Evolutionary conservation across 2,797 vertebrate species (phyloP), one percentile per base, ranked within the genome.

Genomic region (Sarcophilus harrisii): DNA sequence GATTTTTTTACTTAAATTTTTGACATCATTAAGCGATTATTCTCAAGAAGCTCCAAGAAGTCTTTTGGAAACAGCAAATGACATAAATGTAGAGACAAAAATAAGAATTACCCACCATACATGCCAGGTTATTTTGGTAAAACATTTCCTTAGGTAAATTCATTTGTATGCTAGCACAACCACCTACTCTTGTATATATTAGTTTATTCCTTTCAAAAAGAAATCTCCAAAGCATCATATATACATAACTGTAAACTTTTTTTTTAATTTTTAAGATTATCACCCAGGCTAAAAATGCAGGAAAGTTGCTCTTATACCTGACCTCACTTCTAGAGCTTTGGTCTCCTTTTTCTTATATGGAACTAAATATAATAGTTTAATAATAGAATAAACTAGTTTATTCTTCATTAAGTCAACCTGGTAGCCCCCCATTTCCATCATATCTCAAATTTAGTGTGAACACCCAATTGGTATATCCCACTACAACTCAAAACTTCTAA

Each of bases 131-230:
- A 81, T 81, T 81, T 81, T 81, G 3, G 38, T 81, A 45, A 81
- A 81, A 81, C 38, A 81, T 45, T 81, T 81, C 45, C 38, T 45
- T 81, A 81, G 73, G 73, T 81, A 81, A 38, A 81, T 81, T 81
- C 38, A 45, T 81, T 81, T 81, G 73, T 45, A 21, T 81, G 38
- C 73, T 45, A 81, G 73, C 38, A 27, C 29, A 81, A 81, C n/a
- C 24, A 81, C 38, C 93, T 87, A 93, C 73, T 62, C 59, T 94
- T 93, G 57, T 38, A 45, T 27, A 6, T 49, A 90, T 54, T n/a
- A 96, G 52, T 87, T 96, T 94, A 96, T 94, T 96, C 93, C 90
- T 58, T 91, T 87, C 18, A 0, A 92, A 93, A 62, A 81, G 52
- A 91, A 55, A 92, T 81, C 24, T 38, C 28, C n/a, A 81, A 59